phyloP scores from a whole-genome alignment of 2,113 vertebrate genomes.

The Canis aureus region DNA sequence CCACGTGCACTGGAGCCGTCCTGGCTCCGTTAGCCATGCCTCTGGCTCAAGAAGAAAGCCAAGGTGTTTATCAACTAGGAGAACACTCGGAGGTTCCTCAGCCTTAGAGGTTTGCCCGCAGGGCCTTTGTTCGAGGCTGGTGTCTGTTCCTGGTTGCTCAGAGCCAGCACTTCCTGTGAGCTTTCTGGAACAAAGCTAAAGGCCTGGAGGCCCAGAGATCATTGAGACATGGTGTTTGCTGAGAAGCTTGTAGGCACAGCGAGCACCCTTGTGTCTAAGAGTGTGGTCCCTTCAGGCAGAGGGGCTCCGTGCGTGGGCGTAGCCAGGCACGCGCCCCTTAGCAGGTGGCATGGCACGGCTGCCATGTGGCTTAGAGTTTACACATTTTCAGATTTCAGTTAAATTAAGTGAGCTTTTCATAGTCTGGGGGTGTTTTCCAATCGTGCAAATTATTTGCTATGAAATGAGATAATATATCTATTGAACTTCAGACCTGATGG shows the following conservation, averaged over 20 bases:
- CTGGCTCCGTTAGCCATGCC: rapidly evolving
- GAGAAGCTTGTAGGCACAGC: background rate
- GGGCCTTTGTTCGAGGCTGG: rapidly evolving
- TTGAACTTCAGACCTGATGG: rapidly evolving
- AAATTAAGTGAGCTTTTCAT: background rate
- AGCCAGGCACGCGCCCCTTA: rapidly evolving
- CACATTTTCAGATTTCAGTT: background rate
- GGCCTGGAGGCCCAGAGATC: rapidly evolving
- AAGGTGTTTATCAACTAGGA: rapidly evolving
- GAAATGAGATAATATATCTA: rapidly evolving
- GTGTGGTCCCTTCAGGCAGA: too few relatives aligned
- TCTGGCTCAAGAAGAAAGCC: rapidly evolving
- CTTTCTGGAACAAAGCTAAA: too few relatives aligned
- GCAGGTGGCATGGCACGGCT: rapidly evolving
- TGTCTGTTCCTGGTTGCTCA: background rate
- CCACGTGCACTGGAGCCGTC: rapidly evolving
- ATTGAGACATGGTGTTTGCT: rapidly evolving
- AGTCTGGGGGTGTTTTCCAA: rapidly evolving
- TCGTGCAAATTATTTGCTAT: rapidly evolving
- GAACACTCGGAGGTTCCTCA: rapidly evolving
- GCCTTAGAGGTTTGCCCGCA: rapidly evolving
- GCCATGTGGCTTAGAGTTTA: rapidly evolving
- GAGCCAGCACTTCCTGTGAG: background rate
- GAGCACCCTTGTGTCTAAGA: rapidly evolving
- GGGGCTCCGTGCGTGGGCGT: rapidly evolving